Evolutionary conservation across 2,113 vertebrate genomes (phyloP).

Genomic region (Beaufortia kweichowensis): DNA sequence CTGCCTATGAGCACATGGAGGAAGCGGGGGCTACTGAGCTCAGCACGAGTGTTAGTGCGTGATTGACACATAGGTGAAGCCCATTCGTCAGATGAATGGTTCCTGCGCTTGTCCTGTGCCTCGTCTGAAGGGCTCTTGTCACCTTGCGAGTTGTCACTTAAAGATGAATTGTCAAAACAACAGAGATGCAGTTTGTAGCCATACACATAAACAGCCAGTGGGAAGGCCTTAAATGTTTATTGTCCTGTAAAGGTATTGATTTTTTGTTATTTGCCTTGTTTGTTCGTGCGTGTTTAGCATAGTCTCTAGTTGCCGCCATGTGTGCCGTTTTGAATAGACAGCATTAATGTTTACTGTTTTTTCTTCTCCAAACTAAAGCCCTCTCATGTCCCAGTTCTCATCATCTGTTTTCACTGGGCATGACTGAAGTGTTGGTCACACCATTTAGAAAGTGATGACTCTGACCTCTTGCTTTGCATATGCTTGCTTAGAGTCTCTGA

Average conservation of each 20-base stretch:
- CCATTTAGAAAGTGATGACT: conserved; percentile 76
- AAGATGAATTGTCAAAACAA: conserved; percentile 60
- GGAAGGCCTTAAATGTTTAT: conserved; percentile 24
- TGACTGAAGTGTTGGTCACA: conserved; percentile 71
- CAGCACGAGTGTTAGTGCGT: conserved; percentile 25
- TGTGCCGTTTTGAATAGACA: conserved; percentile 45
- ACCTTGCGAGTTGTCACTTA: conserved; percentile 55
- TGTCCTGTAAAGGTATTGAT: conserved; percentile 28
- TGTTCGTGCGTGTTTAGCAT: conserved; percentile 1
- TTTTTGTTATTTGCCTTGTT: background rate
- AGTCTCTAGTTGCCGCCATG: conserved; percentile 8
- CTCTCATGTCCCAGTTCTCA: conserved; percentile 40
- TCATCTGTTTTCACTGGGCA: conserved; percentile 70
- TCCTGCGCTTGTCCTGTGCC: conserved; percentile 49
- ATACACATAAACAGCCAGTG: conserved; percentile 36
- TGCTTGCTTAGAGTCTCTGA: conserved; percentile 54
- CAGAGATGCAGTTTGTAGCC: conserved; percentile 44
- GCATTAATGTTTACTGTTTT: conserved; percentile 63
- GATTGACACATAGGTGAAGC: conserved; percentile 55
- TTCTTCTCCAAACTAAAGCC: conserved; percentile 54
- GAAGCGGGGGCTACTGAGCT: conserved; percentile 27
- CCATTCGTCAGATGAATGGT: conserved; percentile 54
- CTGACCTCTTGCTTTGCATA: conserved; percentile 67
- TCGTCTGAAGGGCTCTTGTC: conserved; percentile 54
- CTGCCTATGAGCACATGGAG: background rate